A percentile compares a stretch with the other conserved stretches of the same genome.
Evolutionary conservation across 2,113 vertebrate genomes (phyloP).

Genomic region (Corynorhinus townsendii): DNA sequence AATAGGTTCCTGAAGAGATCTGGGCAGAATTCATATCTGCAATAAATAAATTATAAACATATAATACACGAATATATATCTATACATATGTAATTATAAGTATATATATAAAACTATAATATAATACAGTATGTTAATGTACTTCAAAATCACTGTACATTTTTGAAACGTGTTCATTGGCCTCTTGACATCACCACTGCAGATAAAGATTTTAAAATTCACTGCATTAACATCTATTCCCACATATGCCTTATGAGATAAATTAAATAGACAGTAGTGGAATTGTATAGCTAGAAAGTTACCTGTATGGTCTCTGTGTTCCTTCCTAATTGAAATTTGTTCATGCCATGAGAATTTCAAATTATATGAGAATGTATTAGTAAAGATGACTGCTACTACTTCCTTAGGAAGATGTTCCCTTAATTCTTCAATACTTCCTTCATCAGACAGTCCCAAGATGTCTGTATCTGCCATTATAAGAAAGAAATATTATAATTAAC

Average conservation of each 20-base stretch:
- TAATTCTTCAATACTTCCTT: background rate
- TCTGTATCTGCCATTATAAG: background rate
- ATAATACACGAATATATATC: background rate
- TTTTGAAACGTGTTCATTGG: background rate
- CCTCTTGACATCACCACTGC: background rate
- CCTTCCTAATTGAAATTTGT: background rate
- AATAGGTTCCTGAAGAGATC: background rate
- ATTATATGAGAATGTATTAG: slow-evolving; percentile 34
- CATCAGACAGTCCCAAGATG: background rate
- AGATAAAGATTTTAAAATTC: background rate
- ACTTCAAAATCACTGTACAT: background rate
- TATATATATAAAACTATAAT: background rate
- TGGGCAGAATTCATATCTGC: background rate
- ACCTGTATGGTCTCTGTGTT: slow-evolving; percentile 41
- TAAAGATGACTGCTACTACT: slow-evolving; percentile 33
- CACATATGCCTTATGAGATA: background rate
- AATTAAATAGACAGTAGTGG: background rate
- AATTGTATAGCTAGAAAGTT: background rate
- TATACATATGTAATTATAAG: background rate
- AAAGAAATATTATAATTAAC: background rate
- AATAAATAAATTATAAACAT: no score
- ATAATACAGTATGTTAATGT: background rate
- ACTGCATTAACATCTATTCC: background rate
- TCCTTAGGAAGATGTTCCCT: rapidly evolving
- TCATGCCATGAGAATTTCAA: background rate